Percentiles rank a stretch among this genome's conserved stretches.
Evolutionary conservation across 2,797 vertebrate genomes (phyloP).

Genomic region (Tachyglossus aculeatus): DNA sequence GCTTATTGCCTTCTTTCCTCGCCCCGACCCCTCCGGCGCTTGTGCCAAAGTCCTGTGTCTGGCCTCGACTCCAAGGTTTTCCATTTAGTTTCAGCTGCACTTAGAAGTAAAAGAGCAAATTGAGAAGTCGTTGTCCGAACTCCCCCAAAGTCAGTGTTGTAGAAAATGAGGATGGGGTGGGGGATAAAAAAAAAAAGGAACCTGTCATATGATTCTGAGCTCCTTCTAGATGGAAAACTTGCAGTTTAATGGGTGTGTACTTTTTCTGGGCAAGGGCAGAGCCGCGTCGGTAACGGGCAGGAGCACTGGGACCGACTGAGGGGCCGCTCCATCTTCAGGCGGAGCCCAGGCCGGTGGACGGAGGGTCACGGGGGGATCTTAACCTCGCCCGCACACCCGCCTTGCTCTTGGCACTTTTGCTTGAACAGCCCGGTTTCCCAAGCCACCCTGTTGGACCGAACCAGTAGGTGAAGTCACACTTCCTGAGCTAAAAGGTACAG

Average conservation of each 20-base stretch:
- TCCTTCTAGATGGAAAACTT: too few relatives aligned
- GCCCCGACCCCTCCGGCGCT: constrained; percentile 13
- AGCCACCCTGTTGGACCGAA: constrained; percentile 71
- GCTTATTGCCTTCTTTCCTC: constrained; percentile 11
- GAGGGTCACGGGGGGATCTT: too few relatives aligned
- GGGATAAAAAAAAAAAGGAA: too few relatives aligned
- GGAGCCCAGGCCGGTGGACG: too few relatives aligned
- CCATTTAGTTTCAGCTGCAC: constrained; percentile 51
- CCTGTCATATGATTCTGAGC: too few relatives aligned
- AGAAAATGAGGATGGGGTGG: constrained; percentile 56
- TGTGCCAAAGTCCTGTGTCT: constrained; percentile 54
- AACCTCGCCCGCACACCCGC: too few relatives aligned
- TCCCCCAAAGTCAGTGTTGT: constrained; percentile 33
- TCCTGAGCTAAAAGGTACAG: constrained; percentile 81
- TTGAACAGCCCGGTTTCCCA: constrained; percentile 64
- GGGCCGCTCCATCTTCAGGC: too few relatives aligned
- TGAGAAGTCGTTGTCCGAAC: constrained; percentile 55
- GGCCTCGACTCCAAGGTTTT: constrained; percentile 52
- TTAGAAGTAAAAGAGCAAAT: constrained; percentile 60
- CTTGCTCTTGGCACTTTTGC: constrained; percentile 53
- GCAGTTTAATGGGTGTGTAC: too few relatives aligned
- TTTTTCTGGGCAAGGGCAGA: too few relatives aligned
- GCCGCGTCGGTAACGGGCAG: too few relatives aligned
- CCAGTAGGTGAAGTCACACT: constrained; percentile 70
- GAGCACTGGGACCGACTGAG: too few relatives aligned